phyloP scores from a whole-genome alignment of 2,113 vertebrate genomes.

The Dermatemys mawii region DNA sequence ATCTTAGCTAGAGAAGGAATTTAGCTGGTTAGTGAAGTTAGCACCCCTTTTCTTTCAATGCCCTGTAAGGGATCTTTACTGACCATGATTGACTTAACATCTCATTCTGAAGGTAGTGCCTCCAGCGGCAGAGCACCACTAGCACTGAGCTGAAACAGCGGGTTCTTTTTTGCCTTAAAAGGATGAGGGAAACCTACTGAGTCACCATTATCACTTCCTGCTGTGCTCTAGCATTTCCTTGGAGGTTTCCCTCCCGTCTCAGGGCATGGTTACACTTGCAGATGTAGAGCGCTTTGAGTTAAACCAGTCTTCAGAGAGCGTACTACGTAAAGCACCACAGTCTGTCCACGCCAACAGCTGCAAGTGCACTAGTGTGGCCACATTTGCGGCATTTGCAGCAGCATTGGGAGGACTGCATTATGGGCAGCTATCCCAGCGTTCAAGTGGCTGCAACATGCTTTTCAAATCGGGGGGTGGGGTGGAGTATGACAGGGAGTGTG shows the following conservation, averaged over 20 bases:
- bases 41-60: constrained; percentile 46
- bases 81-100: constrained; percentile 46
- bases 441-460: too few relatives aligned
- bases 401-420: too few relatives aligned
- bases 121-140: constrained; percentile 31
- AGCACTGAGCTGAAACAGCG: background rate
- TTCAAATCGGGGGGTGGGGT: too few relatives aligned
- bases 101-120: constrained; percentile 11
- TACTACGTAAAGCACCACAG: too few relatives aligned
- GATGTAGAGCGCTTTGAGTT: too few relatives aligned
- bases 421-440: too few relatives aligned
- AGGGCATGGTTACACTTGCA: too few relatives aligned
- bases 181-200: background rate
- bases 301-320: too few relatives aligned
- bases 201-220: background rate
- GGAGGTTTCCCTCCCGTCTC: background rate
- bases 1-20: constrained; percentile 67
- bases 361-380: too few relatives aligned
- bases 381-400: too few relatives aligned
- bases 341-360: too few relatives aligned
- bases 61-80: constrained; percentile 50
- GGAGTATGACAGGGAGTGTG: too few relatives aligned
- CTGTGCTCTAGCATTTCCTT: background rate
- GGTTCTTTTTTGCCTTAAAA: background rate
- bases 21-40: constrained; percentile 63